These are phyloP conservation scores for human DNA, from an alignment of 2,113 vertebrate species.

Conservation along the genomic window DNA sequence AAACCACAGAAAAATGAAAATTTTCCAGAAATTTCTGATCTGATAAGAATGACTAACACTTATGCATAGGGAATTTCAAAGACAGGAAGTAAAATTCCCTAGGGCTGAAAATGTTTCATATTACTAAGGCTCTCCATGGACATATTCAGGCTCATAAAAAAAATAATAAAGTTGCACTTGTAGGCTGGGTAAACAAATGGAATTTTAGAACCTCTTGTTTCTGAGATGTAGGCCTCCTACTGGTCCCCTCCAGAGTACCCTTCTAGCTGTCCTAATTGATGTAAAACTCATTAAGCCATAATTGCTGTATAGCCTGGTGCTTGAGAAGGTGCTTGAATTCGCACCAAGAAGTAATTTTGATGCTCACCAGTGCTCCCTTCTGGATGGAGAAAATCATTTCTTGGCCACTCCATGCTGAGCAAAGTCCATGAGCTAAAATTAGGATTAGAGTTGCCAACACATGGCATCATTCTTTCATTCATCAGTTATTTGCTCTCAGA, in stretches of 20 bases:
- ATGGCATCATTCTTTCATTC: slow-evolving; percentile 58
- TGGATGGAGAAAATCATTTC: slow-evolving; percentile 53
- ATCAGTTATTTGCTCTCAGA: slow-evolving; percentile 64
- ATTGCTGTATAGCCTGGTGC: slow-evolving; percentile 56
- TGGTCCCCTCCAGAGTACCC: neutral
- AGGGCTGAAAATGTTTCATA: neutral
- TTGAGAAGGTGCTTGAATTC: slow-evolving; percentile 58
- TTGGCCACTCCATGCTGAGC: slow-evolving; percentile 56
- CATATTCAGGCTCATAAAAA: neutral
- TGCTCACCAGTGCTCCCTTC: slow-evolving; percentile 49
- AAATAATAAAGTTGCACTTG: slow-evolving; percentile 33
- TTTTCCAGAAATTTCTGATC: neutral
- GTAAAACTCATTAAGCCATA: slow-evolving; percentile 69
- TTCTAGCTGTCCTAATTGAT: slow-evolving; percentile 54
- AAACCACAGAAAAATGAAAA: neutral
- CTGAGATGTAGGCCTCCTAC: slow-evolving; percentile 25
- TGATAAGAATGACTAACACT: neutral
- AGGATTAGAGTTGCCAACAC: slow-evolving; percentile 71
- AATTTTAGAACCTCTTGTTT: slow-evolving; percentile 56
- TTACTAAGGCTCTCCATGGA: neutral
- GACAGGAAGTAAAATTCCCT: neutral
- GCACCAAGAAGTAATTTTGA: slow-evolving; percentile 62
- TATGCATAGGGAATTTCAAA: neutral
- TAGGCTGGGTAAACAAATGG: slow-evolving; percentile 55
- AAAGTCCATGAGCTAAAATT: slow-evolving; percentile 62